Conservation (phyloP, 2,888 invertebrate genomes). For the Folsomia manolachei region DNA sequence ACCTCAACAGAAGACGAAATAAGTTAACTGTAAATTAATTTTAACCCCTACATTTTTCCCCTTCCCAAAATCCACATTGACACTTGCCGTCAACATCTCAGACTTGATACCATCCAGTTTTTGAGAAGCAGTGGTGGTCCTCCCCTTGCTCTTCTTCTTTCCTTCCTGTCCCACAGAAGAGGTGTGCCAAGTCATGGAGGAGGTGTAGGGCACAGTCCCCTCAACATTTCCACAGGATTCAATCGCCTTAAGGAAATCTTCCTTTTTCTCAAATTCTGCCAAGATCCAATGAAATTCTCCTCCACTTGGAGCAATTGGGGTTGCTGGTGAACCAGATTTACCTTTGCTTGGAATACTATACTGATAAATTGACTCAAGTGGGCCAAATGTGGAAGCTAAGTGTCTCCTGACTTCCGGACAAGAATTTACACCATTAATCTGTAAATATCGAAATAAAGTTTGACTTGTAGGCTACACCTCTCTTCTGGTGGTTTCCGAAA, state of each 20-base stretch:
- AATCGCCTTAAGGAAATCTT: slow-evolving; percentile 36
- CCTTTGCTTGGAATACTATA: slow-evolving; percentile 39
- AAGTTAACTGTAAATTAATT: no score
- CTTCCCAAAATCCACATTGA: slow-evolving; percentile 30
- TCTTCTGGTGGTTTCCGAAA: neutral
- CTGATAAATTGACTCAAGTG: slow-evolving; percentile 35
- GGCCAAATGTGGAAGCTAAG: slow-evolving; percentile 40
- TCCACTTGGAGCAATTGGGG: neutral
- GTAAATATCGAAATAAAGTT: neutral
- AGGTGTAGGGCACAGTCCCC: slow-evolving; percentile 39
- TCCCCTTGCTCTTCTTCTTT: slow-evolving; percentile 7
- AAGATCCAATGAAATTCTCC: slow-evolving; percentile 45
- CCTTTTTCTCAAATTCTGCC: slow-evolving; percentile 41
- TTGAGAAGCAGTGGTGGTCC: neutral
- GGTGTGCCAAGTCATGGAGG: slow-evolving; percentile 40
- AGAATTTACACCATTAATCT: slow-evolving; percentile 32
- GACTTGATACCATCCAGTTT: slow-evolving; percentile 17
- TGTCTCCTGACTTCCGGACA: slow-evolving; percentile 36
- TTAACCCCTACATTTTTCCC: slow-evolving; percentile 31
- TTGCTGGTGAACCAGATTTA: slow-evolving; percentile 15
- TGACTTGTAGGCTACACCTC: neutral
- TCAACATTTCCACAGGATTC: slow-evolving; percentile 32
- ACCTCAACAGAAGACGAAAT: no score
- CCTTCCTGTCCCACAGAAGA: slow-evolving; percentile 11
- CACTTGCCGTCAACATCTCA: slow-evolving; percentile 24